Evolutionary conservation across 2,797 vertebrate species (phyloP).

Genomic region (Channa striata): DNA sequence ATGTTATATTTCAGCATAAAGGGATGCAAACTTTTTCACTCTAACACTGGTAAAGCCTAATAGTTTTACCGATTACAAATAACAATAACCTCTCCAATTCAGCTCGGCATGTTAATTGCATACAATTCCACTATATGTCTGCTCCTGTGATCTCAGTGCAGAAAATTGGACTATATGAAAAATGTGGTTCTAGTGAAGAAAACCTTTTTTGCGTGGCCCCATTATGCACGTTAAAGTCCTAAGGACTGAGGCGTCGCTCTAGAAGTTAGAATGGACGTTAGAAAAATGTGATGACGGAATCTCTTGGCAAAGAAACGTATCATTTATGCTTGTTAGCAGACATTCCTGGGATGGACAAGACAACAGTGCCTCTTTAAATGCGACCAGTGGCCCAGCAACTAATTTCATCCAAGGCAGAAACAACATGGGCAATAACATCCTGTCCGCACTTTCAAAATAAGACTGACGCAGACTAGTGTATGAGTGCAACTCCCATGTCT

Average conservation of each 20-base stretch:
- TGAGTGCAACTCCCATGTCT: no score
- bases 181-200: no score
- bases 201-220: not conserved
- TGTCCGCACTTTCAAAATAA: slow-evolving; percentile 34
- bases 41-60: not conserved
- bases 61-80: not conserved
- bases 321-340: slow-evolving; percentile 38
- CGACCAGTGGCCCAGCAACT: not conserved
- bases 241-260: no score
- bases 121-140: not conserved
- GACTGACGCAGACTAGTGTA: not conserved
- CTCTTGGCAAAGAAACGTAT: slow-evolving; percentile 44
- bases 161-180: no score
- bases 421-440: not conserved
- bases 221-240: not conserved
- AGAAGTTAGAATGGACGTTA: not conserved
- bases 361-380: slow-evolving; percentile 74
- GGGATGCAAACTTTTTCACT: no score
- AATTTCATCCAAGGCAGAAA: not conserved
- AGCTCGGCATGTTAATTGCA: not conserved
- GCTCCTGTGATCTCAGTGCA: no score
- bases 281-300: not conserved
- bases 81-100: not conserved
- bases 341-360: slow-evolving; percentile 43
- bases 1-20: no score